Percentiles rank a stretch among this genome's conserved stretches.
These are phyloP conservation scores for Brachystomella parvula DNA, from an alignment of 1,140 invertebrate genomes.

Conservation along the genomic window DNA sequence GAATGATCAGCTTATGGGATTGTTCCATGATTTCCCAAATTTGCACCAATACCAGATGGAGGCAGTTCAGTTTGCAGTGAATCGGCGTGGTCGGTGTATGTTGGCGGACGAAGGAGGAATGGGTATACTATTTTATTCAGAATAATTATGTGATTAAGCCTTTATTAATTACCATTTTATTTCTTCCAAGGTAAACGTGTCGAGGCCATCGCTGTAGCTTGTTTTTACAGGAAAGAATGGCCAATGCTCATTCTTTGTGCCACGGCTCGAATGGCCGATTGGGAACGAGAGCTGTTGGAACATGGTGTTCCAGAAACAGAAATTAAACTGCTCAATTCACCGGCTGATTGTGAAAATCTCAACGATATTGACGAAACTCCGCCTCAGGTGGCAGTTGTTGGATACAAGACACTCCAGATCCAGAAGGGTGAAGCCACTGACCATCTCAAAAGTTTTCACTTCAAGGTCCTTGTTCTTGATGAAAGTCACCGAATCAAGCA, in stretches of 20 bases:
- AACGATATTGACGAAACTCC: background rate
- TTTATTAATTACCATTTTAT: background rate
- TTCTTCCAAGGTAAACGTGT: background rate
- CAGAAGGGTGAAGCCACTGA: background rate
- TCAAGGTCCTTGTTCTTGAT: background rate
- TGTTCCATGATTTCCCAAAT: background rate
- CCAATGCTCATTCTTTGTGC: background rate
- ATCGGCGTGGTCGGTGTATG: background rate
- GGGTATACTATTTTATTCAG: background rate
- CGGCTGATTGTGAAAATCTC: background rate
- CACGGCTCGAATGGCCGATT: background rate
- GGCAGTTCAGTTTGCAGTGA: background rate
- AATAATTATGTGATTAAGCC: background rate
- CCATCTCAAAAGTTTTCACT: background rate
- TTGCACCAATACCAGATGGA: background rate
- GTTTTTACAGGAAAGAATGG: conserved; percentile 1
- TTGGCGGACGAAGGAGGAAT: background rate
- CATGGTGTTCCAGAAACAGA: background rate
- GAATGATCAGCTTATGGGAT: background rate
- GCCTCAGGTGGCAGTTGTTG: background rate
- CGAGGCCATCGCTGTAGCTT: background rate
- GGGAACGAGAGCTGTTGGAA: background rate
- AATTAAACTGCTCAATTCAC: background rate
- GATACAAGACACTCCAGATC: background rate
- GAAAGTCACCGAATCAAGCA: background rate